Conservation (phyloP, 1,140 invertebrate species). For the Drosophila jambulina region DNA sequence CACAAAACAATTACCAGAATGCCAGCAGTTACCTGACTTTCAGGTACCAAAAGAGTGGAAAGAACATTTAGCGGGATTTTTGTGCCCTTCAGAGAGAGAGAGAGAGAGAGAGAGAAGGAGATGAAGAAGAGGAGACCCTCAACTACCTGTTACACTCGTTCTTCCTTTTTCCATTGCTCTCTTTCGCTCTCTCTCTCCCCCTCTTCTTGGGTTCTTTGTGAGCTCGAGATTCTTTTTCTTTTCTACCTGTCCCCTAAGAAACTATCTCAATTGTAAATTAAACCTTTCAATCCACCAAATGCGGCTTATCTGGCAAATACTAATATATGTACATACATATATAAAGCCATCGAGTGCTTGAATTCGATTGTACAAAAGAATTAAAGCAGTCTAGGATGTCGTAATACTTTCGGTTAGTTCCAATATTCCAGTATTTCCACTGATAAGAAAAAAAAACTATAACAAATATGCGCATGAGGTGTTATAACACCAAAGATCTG, state of each 20-base stretch:
- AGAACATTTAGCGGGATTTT: constrained; percentile 26
- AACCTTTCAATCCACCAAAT: constrained; percentile 29
- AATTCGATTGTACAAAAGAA: constrained; percentile 45
- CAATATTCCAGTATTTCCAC: neutral
- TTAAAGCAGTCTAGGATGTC: constrained; percentile 31
- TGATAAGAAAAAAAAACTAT: constrained; percentile 24
- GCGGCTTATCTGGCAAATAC: constrained; percentile 24
- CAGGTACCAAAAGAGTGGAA: constrained; percentile 18
- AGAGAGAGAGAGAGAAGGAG: constrained; percentile 1
- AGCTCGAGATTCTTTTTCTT: constrained; percentile 29
- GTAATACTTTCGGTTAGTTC: constrained; percentile 23
- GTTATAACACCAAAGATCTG: constrained; percentile 28
- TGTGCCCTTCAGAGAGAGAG: constrained; percentile 7
- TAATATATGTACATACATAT: neutral
- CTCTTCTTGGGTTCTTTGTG: neutral
- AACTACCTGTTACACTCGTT: constrained; percentile 75
- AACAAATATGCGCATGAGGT: neutral
- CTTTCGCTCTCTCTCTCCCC: neutral
- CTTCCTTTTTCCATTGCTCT: constrained; percentile 8
- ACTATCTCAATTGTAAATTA: constrained; percentile 54
- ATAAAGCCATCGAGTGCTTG: constrained; percentile 25
- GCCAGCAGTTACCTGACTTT: constrained; percentile 39
- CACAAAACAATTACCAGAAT: constrained; percentile 48
- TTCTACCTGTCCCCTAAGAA: constrained; percentile 34
- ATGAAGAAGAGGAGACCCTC: constrained; percentile 8